These are phyloP conservation scores for Oegoconia quadripuncta DNA, from an alignment of 2,888 invertebrate species.

Conservation along the genomic window DNA sequence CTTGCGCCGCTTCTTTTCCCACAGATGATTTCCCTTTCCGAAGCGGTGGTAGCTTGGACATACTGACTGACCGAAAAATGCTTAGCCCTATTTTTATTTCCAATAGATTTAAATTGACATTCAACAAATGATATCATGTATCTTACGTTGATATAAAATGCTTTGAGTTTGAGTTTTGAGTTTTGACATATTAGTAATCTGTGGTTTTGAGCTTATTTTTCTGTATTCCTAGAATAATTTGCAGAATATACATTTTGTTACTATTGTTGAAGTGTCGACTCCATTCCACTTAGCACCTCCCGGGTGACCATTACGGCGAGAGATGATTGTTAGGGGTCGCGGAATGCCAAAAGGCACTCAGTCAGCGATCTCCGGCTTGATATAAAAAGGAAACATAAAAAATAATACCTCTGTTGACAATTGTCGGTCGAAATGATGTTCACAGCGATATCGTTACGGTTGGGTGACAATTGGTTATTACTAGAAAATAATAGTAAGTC, in stretches of 20 bases:
- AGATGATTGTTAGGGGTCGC: conserved; percentile 4
- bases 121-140: too few species aligned
- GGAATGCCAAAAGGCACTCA: conserved; percentile 6
- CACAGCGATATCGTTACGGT: not conserved
- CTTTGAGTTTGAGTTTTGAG: too few species aligned
- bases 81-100: too few species aligned
- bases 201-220: too few species aligned
- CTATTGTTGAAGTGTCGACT: not conserved
- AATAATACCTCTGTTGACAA: conserved; percentile 4
- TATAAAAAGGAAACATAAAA: conserved; percentile 9
- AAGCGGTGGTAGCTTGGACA: too few species aligned
- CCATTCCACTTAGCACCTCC: not conserved
- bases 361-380: not conserved
- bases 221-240: not conserved
- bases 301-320: not conserved
- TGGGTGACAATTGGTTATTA: too few species aligned
- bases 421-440: not conserved
- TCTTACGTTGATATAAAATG: too few species aligned
- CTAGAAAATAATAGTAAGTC: too few species aligned
- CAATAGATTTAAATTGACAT: too few species aligned
- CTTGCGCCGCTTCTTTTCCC: not conserved
- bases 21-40: too few species aligned
- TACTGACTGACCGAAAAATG: too few species aligned
- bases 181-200: too few species aligned
- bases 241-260: not conserved